Base-by-base conservation (phyloP, 2,888 invertebrate species). In the Rutpela maculata region DNA sequence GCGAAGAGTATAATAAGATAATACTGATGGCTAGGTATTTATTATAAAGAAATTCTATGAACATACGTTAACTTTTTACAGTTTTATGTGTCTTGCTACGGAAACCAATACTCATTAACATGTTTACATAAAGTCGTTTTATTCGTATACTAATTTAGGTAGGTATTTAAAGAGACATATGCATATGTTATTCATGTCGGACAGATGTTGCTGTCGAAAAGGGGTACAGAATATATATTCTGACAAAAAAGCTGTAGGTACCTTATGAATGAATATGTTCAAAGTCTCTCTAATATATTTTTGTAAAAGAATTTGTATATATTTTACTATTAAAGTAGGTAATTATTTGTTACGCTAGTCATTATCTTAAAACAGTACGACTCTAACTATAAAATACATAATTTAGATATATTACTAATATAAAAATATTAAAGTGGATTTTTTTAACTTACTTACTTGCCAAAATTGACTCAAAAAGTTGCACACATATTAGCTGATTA, bases 171-270 rank as follows among this genome's bases (percentile, higher is more conserved):
- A 66, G 50, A 50, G 38, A 59, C 65, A 38, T 59, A 69, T 67
- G 50, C 17, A 59, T 38, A 38, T 43, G 69, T 56, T 57, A 57
- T 69, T 55, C 55, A n/a, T 17, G 57, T 69, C 7, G n/a, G 57
- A 69, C 69, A 69, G 69, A 69, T 69, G 69, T 68, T 68, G 68
- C 31, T 17, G 56, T 26, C 26, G n/a, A 10, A 1, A 55, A 56
- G 10, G 63, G 35, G 31, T 63, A 35, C 43, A 19, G 22, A 57
- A 18, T 19, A 59, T 19, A 59, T 22, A n/a, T 35, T 35, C n/a
- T 26, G 10, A 26, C 15, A 63, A 63, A 63, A 63, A 31, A 26
- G 18, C 43, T 11, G 15, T 38, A 50, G 26, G 26, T 35, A 35
- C 31, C 15, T 50, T n/a, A 50, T n/a, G 12, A 50, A 6, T 50